A percentile compares a stretch with the other conserved stretches of the same genome.
phyloP scores from a whole-genome alignment of 2,113 vertebrate genomes.

The Petrocephalus microphthalmus region DNA sequence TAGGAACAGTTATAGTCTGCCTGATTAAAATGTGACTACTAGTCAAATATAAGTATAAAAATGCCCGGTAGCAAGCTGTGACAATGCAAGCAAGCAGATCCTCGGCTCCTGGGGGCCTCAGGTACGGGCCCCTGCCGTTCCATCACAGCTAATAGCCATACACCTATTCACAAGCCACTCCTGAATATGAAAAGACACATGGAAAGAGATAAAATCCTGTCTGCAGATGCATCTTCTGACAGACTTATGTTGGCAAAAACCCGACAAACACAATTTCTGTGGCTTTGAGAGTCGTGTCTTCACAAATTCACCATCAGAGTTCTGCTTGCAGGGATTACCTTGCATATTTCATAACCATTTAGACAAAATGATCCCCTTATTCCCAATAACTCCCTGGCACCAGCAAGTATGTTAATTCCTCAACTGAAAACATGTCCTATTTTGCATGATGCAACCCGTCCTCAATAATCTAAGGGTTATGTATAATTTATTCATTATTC shows the following conservation, averaged over 20 bases:
- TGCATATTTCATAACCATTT: constrained; percentile 1
- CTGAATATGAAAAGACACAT: not conserved
- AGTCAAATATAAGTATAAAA: not conserved
- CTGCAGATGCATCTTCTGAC: not conserved
- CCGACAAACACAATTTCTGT: not conserved
- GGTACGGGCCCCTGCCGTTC: not conserved
- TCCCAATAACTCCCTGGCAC: not conserved
- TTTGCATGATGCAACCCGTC: not conserved
- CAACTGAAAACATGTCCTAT: not conserved
- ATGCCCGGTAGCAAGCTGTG: not conserved
- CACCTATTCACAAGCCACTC: not conserved
- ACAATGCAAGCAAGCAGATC: not conserved
- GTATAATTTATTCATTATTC: not conserved
- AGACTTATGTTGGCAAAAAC: not conserved
- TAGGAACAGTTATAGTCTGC: not conserved
- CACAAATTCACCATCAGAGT: not conserved
- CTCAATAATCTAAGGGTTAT: not conserved
- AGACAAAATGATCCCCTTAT: not conserved
- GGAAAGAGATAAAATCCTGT: not conserved
- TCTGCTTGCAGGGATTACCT: not conserved
- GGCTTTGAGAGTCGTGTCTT: not conserved
- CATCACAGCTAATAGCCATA: not conserved
- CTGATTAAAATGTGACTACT: not conserved
- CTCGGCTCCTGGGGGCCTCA: not conserved
- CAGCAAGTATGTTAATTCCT: not conserved